Percentiles rank a stretch among this genome's conserved stretches.
These are phyloP conservation scores for Illadopsis cleaveri DNA, from an alignment of 2,113 vertebrate genomes.

Conservation along the genomic window DNA sequence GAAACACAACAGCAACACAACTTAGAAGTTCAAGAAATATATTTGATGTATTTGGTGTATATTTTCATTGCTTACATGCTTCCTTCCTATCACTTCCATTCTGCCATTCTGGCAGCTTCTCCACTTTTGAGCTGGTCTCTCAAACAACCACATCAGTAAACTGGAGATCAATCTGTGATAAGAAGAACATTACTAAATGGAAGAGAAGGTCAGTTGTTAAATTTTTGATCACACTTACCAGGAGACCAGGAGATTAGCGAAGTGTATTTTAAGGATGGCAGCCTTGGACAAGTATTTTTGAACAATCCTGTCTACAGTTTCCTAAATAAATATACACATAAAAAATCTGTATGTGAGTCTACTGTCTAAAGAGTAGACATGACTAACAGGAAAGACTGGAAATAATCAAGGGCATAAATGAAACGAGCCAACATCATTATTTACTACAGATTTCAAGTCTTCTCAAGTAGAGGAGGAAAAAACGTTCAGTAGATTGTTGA, in stretches of 20 bases:
- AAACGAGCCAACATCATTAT: neutral
- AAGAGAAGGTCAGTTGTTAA: neutral
- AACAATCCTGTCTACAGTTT: neutral
- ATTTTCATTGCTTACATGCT: neutral
- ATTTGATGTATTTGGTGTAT: neutral
- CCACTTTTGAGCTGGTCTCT: neutral
- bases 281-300: neutral
- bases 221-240: neutral
- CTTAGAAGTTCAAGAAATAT: neutral
- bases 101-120: neutral
- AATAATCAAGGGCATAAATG: neutral
- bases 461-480: neutral
- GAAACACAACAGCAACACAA: neutral
- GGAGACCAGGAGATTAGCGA: neutral
- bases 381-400: neutral
- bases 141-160: neutral
- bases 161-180: neutral
- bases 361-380: neutral
- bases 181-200: neutral
- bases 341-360: neutral
- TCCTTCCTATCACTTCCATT: neutral
- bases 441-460: neutral
- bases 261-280: neutral
- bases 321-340: neutral
- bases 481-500: neutral